Conservation (phyloP, 2,888 invertebrate genomes). For the Rhamnusium bicolor region DNA sequence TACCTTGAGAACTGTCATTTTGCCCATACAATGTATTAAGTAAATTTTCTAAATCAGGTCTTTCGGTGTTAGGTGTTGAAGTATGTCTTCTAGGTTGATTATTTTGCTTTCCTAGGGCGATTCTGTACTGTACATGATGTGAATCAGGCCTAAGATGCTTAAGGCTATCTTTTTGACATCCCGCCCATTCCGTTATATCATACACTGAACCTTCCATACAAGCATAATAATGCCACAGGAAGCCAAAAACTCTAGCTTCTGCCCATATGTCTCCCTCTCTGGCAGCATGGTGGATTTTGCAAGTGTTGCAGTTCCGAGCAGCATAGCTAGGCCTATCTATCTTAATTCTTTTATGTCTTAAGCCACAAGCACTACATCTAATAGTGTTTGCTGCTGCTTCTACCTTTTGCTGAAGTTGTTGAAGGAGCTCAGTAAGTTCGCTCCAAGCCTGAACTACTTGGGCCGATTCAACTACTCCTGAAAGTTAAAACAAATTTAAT, state of each 20-base stretch:
- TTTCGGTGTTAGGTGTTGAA: conserved; percentile 72
- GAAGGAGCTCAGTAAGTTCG: conserved; percentile 87
- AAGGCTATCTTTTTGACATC: conserved; percentile 88
- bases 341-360: conserved; percentile 89
- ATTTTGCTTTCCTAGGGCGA: conserved; percentile 80
- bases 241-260: conserved; percentile 87
- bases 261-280: conserved; percentile 98
- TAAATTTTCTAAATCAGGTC: conserved; percentile 87
- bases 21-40: conserved; percentile 86
- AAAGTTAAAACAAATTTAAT: conserved; percentile 19
- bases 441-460: conserved; percentile 91
- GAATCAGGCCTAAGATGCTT: conserved; percentile 91
- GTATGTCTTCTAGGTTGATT: conserved; percentile 59
- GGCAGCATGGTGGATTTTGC: conserved; percentile 91
- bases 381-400: conserved; percentile 96
- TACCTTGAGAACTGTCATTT: conserved; percentile 68
- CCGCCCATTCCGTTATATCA: conserved; percentile 98
- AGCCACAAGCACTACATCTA: conserved; percentile 94
- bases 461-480: conserved; percentile 79
- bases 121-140: conserved; percentile 91
- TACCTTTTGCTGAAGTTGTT: conserved; percentile 93
- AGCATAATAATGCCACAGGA: conserved; percentile 95
- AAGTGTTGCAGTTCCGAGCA: conserved; percentile 91
- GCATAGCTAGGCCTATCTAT: conserved; percentile 92
- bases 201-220: conserved; percentile 97